Conservation (phyloP, 2,888 invertebrate genomes). For the Odontocolon sp. region DNA sequence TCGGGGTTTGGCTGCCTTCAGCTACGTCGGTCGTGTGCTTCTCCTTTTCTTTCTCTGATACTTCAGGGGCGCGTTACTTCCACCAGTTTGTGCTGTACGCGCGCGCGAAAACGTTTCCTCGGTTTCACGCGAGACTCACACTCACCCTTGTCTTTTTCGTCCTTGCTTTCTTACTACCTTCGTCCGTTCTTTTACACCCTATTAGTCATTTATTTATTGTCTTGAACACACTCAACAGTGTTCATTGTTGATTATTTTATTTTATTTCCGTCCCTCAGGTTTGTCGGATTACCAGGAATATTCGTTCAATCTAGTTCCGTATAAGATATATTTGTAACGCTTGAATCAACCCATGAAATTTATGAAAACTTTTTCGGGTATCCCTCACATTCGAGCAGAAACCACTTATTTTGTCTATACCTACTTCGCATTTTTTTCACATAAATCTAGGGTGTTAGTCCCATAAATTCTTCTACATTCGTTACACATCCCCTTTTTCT, state of each 20-base stretch:
- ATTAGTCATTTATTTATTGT: background rate
- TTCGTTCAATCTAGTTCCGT: background rate
- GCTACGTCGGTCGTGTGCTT: conserved; percentile 14
- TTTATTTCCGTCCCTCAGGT: background rate
- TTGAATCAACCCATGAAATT: no score
- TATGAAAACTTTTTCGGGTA: background rate
- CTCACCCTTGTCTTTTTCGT: background rate
- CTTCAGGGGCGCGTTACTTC: background rate
- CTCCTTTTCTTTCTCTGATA: conserved; percentile 13
- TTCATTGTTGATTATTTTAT: background rate
- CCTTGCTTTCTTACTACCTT: background rate
- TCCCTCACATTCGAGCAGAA: background rate
- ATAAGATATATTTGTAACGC: background rate
- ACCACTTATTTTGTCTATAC: conserved; percentile 39
- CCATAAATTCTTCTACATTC: conserved; percentile 40
- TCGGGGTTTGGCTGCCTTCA: conserved; percentile 31
- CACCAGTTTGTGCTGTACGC: background rate
- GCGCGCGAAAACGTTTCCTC: background rate
- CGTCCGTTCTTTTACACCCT: background rate
- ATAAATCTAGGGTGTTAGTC: conserved; percentile 44
- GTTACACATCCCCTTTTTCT: conserved; percentile 17
- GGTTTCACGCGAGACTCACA: background rate
- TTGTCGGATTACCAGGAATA: background rate
- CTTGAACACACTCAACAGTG: no score
- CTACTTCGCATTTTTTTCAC: conserved; percentile 32